These are phyloP conservation scores for Drosophila phalerata DNA, from an alignment of 2,888 invertebrate species.

Conservation along the genomic window DNA sequence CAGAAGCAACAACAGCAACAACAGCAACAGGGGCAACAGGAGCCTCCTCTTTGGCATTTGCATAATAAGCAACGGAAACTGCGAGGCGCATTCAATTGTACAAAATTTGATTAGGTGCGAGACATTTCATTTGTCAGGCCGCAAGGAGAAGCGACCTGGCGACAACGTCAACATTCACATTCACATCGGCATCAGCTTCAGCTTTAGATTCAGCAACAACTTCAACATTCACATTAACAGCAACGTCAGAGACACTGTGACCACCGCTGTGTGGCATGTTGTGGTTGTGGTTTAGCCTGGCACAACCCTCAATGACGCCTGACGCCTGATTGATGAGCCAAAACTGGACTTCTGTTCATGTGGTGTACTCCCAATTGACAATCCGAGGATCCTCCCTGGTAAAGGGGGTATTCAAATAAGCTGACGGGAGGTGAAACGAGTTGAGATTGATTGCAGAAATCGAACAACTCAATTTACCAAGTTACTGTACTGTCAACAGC, in stretches of 20 bases:
- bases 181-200: background rate
- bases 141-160: slow-evolving; percentile 39
- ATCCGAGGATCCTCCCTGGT: slow-evolving; percentile 23
- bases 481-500: background rate
- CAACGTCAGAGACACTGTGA: slow-evolving; percentile 35
- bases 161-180: slow-evolving; percentile 39
- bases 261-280: slow-evolving; percentile 40
- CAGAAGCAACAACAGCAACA: slow-evolving; percentile 6
- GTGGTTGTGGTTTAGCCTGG: slow-evolving; percentile 33
- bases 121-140: slow-evolving; percentile 72
- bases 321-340: slow-evolving; percentile 72
- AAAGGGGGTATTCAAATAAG: slow-evolving; percentile 40
- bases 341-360: slow-evolving; percentile 47
- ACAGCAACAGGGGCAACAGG: slow-evolving; percentile 29
- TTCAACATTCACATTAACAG: slow-evolving; percentile 5
- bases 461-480: slow-evolving; percentile 23
- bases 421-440: slow-evolving; percentile 2
- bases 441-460: slow-evolving; percentile 14
- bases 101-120: slow-evolving; percentile 78
- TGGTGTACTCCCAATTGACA: slow-evolving; percentile 45
- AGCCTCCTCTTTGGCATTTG: slow-evolving; percentile 58
- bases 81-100: slow-evolving; percentile 71
- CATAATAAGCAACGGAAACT: slow-evolving; percentile 70
- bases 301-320: slow-evolving; percentile 47
- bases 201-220: background rate